These are phyloP conservation scores for Brassicogethes aeneus DNA, from an alignment of 2,888 invertebrate genomes.

Conservation along the genomic window DNA sequence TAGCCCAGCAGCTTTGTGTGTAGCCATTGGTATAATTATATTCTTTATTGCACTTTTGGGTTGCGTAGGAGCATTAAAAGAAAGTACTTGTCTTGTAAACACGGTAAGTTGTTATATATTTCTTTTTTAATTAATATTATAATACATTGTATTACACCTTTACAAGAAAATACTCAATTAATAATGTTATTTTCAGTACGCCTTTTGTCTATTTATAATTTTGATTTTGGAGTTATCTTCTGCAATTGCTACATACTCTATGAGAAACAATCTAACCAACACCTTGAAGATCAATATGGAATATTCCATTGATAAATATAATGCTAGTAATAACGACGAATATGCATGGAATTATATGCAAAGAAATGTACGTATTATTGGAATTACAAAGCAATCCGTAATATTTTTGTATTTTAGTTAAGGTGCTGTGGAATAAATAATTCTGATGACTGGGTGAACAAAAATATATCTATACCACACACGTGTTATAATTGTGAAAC, in stretches of 20 bases:
- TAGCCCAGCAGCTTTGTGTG: constrained; percentile 50
- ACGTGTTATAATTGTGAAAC: constrained; percentile 19
- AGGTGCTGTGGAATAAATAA: constrained; percentile 56
- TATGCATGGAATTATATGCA: constrained; percentile 52
- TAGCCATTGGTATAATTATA: constrained; percentile 55
- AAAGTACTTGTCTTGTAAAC: constrained; percentile 64
- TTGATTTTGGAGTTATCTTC: constrained; percentile 53
- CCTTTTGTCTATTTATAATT: constrained; percentile 45
- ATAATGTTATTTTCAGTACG: constrained; percentile 45
- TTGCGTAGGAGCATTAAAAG: constrained; percentile 72
- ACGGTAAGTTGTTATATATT: constrained; percentile 42
- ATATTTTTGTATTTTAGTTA: constrained; percentile 37
- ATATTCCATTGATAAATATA: constrained; percentile 42
- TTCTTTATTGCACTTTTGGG: constrained; percentile 74
- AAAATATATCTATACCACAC: constrained; percentile 12
- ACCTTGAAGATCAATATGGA: constrained; percentile 42
- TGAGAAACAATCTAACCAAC: constrained; percentile 38
- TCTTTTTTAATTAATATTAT: background rate
- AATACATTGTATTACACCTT: too few relatives aligned
- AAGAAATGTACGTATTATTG: constrained; percentile 44
- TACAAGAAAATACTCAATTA: background rate
- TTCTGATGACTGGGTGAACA: constrained; percentile 49
- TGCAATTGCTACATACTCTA: constrained; percentile 47
- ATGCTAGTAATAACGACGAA: constrained; percentile 32
- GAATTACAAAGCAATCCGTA: background rate